Evolutionary conservation across 53 echinoderm and acorn worm species (phyloP), one percentile per base, ranked within the genome.

Genomic region (Actinopyga echinites): DNA sequence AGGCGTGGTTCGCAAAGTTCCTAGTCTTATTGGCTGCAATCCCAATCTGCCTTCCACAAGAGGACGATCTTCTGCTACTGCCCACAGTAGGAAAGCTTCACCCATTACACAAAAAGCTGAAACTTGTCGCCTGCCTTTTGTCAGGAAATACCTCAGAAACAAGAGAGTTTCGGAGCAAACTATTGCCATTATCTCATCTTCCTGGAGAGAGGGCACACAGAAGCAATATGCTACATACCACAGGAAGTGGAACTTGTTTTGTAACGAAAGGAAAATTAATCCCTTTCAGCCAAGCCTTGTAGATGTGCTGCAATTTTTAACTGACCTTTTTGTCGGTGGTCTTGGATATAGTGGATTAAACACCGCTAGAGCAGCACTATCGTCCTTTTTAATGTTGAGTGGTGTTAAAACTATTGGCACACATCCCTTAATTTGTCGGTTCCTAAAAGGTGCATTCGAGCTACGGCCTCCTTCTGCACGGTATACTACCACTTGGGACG

Each of bases 241-340:
- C 66, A 8, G 59, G 32, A 24, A 66, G 65, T 26, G 64, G 62
- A 45, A 64, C 62, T 4, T 54, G 56, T 74, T 38, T 58, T 84
- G 63, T 79, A 62, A 49, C 65, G 33, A 65, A 52, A 30, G 80
- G 63, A 40, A 86, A 36, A 19, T 79, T 65, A 64, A 79, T 86
- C 86, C 79, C 61, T 44, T 80, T 86, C 56, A 32, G 56, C 35
- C 26, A 86, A n/a, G 34, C 25, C 25, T 57, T 55, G 74, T 73
- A 11, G 71, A 56, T n/a, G 56, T 74, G 33, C 58, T 84, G 22
- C 43, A 86, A 20, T 86, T 80, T 55, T 54, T 86, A 11, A 79
- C 26, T 31, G 62, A 45, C 35, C 57, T 86, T 4, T 66, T 86
- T 9, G 30, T 79, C 8, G 37, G 64, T 12, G 59, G 59, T 7